Evolutionary conservation across 2,113 vertebrate species (phyloP).

Genomic region (Podiceps cristatus): DNA sequence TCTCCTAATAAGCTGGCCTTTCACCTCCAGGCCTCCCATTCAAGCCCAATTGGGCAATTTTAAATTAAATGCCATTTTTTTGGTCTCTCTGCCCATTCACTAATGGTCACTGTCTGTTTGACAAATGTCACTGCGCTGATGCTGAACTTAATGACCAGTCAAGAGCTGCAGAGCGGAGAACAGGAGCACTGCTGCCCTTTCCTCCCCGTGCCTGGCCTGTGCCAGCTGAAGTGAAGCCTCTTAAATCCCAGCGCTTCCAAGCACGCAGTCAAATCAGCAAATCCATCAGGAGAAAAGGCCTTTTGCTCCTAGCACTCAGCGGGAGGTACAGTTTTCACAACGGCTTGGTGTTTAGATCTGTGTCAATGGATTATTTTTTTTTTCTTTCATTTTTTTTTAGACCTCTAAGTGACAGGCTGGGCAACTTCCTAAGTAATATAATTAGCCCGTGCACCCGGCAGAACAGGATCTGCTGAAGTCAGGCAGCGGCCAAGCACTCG

Average conservation of each 20-base stretch:
- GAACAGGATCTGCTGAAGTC: neutral
- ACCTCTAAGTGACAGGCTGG: neutral
- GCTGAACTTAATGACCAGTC: constrained; percentile 35
- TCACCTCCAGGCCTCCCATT: constrained; percentile 51
- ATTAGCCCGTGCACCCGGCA: neutral
- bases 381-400: neutral
- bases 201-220: neutral
- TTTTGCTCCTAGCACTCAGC: neutral
- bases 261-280: neutral
- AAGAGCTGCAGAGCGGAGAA: neutral
- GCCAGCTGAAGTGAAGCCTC: neutral
- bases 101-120: constrained; percentile 54
- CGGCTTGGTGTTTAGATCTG: neutral
- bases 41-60: constrained; percentile 46
- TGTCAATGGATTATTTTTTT: neutral
- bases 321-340: neutral
- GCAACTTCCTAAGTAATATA: neutral
- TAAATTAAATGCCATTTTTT: constrained; percentile 41
- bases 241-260: neutral
- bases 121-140: constrained; percentile 20
- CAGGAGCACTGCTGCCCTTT: neutral
- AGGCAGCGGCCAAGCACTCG: neutral
- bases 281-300: neutral
- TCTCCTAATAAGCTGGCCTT: constrained; percentile 41
- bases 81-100: constrained; percentile 3